Conservation (phyloP, 2,113 vertebrate species). For the Pachyramphus minor region DNA sequence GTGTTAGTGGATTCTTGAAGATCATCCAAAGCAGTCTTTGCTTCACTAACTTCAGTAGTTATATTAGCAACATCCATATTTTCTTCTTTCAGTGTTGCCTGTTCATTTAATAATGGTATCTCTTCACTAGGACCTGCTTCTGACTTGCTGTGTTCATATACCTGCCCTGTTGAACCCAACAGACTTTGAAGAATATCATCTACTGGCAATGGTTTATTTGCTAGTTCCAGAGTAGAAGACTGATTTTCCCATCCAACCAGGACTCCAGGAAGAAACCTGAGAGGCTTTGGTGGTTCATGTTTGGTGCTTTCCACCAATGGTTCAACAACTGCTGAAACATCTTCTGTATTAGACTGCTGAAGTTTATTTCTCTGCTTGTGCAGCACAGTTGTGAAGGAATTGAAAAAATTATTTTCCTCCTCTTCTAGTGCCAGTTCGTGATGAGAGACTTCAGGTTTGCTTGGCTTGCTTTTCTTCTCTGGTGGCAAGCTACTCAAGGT, state of each 20-base stretch:
- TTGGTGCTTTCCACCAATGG: slow-evolving; percentile 73
- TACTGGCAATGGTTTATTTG: slow-evolving; percentile 75
- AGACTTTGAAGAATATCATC: slow-evolving; percentile 80
- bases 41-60: slow-evolving; percentile 73
- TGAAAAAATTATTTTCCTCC: slow-evolving; percentile 87
- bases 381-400: slow-evolving; percentile 79
- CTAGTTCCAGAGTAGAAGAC: slow-evolving; percentile 81
- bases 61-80: slow-evolving; percentile 74
- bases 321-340: slow-evolving; percentile 63
- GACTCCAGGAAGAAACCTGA: slow-evolving; percentile 95
- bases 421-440: slow-evolving; percentile 69
- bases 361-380: slow-evolving; percentile 83
- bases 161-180: slow-evolving; percentile 68
- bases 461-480: slow-evolving; percentile 82
- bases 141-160: slow-evolving; percentile 60
- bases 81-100: slow-evolving; percentile 63
- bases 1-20: slow-evolving; percentile 37
- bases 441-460: slow-evolving; percentile 71
- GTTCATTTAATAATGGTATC: slow-evolving; percentile 71
- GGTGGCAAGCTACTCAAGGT: slow-evolving; percentile 69
- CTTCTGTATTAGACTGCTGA: slow-evolving; percentile 71
- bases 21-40: slow-evolving; percentile 44
- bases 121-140: slow-evolving; percentile 49
- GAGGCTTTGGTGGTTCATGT: slow-evolving; percentile 83
- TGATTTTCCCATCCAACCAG: slow-evolving; percentile 90